phyloP scores from a whole-genome alignment of 2,113 vertebrate genomes.

The Castor canadensis region DNA sequence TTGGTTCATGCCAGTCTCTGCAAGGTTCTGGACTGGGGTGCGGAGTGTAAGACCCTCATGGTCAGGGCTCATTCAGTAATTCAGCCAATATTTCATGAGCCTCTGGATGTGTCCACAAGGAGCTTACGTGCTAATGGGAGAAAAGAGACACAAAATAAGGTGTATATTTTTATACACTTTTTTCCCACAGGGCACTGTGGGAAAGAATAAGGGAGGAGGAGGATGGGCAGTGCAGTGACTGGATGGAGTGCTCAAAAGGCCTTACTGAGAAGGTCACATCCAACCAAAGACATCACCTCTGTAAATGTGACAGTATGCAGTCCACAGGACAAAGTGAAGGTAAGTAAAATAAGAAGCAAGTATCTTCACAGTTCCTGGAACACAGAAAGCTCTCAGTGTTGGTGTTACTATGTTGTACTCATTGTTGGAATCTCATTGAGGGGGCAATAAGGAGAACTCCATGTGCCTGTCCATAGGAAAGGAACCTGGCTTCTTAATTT shows the following conservation, averaged over 20 bases:
- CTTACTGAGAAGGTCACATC: background rate
- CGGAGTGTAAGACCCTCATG: background rate
- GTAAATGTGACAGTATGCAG: no score
- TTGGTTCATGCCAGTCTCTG: fast-evolving
- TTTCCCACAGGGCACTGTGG: fast-evolving
- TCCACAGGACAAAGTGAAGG: fast-evolving
- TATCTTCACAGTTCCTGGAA: fast-evolving
- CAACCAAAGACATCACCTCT: background rate
- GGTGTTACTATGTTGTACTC: fast-evolving
- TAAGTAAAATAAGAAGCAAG: background rate
- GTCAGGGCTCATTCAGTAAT: background rate
- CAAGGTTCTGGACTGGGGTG: background rate
- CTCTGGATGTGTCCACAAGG: fast-evolving
- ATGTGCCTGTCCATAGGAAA: fast-evolving
- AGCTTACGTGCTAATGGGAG: background rate
- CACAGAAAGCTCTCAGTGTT: fast-evolving
- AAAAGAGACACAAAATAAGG: fast-evolving
- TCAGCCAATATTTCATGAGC: no score
- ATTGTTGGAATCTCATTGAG: fast-evolving
- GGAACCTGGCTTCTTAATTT: fast-evolving
- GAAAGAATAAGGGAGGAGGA: background rate
- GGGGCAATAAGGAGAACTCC: background rate
- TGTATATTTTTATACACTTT: no score
- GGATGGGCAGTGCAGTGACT: fast-evolving
- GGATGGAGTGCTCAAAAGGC: background rate